Conservation (phyloP, 1,140 invertebrate genomes). For the Drosophila nannoptera region DNA sequence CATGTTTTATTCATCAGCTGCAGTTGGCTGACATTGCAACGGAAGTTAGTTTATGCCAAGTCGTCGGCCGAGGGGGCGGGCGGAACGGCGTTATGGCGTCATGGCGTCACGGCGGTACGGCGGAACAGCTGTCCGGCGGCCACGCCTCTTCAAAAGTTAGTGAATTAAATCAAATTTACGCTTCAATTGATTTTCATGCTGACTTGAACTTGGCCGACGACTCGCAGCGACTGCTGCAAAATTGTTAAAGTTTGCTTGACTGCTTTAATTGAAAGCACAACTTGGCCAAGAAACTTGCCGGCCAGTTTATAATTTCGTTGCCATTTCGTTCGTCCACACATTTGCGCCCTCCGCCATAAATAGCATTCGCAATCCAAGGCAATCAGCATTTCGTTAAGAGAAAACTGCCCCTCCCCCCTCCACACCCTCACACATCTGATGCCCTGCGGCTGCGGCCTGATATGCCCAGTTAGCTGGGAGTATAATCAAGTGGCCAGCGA, state of each 20-base stretch:
- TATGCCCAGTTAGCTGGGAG: too few relatives aligned
- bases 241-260: constrained; percentile 41
- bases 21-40: constrained; percentile 53
- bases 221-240: constrained; percentile 24
- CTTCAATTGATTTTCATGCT: constrained; percentile 57
- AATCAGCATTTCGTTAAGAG: constrained; percentile 44
- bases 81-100: too few relatives aligned
- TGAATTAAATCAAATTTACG: constrained; percentile 62
- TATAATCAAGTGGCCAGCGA: too few relatives aligned
- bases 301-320: constrained; percentile 40
- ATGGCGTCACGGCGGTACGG: too few relatives aligned
- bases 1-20: constrained; percentile 63
- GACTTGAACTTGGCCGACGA: constrained; percentile 27
- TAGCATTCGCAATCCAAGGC: constrained; percentile 43
- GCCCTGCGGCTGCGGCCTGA: too few relatives aligned
- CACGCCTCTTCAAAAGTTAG: constrained; percentile 40
- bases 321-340: neutral
- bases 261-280: constrained; percentile 51
- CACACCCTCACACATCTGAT: too few relatives aligned
- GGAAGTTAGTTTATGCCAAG: constrained; percentile 63
- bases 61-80: constrained; percentile 1
- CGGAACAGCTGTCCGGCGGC: constrained; percentile 12
- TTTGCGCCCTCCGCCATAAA: constrained; percentile 13
- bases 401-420: too few relatives aligned
- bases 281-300: constrained; percentile 32